Base-by-base conservation (phyloP, 2,888 invertebrate species). In the Platyscelio sp. region DNA sequence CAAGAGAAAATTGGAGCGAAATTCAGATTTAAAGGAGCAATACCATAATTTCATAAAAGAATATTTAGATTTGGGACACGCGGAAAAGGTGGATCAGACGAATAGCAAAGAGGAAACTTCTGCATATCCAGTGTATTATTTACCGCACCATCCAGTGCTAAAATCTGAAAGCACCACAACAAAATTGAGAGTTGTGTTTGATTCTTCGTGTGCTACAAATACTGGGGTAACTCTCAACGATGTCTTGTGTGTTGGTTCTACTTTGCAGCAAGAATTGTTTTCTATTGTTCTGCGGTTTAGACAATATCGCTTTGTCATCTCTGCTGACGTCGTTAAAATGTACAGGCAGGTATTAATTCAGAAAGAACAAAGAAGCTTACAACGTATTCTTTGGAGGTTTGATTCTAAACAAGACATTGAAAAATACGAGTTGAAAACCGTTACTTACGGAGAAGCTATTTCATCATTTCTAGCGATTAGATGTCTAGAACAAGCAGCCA, bases 281-380 rank as follows among this genome's bases (percentile, higher is more conserved):
- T 56, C 86, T 2, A 56, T 89, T 3, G 18, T 92, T 6, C 13
- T 89, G 5, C 63, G 88, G 11, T 90, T 90, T 68, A 70, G 90
- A 0, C 51, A 71, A n/a, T 78, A 88, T 60, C 24, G 24, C 2
- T 83, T 88, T 27, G 89, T 88, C 0, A 33, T 91, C 7, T 88
- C 87, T 13, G 91, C 88, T 20, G 92, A 92, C 68, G 87, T 93
- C 38, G 87, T 81, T 6, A 89, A 91, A 83, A 92, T 91, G 90
- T 92, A 89, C 61, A 87, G 89, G 0, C 86, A 88, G 70, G 58
- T 90, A 9, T n/a, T 11, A 24, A 24, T 88, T 3, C 61, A 38
- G 6, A 51, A 65, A 0, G 78, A 82, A 18, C 87, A 91, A 70
- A 51, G 77, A 2, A 75, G 86, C 13, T 87, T 76, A 24, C 89